These are phyloP conservation scores for Pseudocheirus occidentalis DNA, from an alignment of 2,797 vertebrate species.

Conservation along the genomic window DNA sequence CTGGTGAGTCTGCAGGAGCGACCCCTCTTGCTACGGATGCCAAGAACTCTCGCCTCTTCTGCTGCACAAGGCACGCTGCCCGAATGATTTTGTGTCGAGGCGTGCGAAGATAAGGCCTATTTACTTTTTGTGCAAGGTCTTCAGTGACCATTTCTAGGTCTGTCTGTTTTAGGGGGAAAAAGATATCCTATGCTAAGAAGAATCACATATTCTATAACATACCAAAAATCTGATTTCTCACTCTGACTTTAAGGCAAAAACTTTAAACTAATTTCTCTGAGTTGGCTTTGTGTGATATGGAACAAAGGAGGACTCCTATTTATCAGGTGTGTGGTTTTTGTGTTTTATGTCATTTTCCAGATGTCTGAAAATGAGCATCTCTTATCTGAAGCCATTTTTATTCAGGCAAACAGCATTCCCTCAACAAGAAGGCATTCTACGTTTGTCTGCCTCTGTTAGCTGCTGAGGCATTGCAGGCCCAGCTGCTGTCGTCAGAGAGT, in stretches of 20 bases:
- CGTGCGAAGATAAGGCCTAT: slow-evolving; percentile 97
- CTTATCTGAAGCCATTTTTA: slow-evolving; percentile 1
- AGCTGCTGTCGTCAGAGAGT: background rate
- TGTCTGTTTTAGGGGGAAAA: slow-evolving; percentile 82
- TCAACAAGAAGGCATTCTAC: slow-evolving; percentile 1
- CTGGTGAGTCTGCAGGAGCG: slow-evolving; percentile 97
- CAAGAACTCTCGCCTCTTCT: slow-evolving; percentile 98
- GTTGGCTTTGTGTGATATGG: background rate
- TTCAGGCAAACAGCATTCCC: slow-evolving; percentile 27
- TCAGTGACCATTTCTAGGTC: slow-evolving; percentile 99
- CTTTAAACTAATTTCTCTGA: slow-evolving; percentile 21
- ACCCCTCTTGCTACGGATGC: slow-evolving; percentile 97
- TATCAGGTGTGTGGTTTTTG: background rate
- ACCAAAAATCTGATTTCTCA: slow-evolving; percentile 31
- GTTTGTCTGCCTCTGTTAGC: background rate
- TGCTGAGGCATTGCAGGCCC: background rate
- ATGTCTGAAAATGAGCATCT: slow-evolving; percentile 10
- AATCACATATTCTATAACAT: slow-evolving; percentile 19
- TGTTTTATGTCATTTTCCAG: slow-evolving; percentile 23
- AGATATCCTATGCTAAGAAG: slow-evolving; percentile 73
- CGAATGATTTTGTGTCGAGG: slow-evolving; percentile 98
- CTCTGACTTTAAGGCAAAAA: slow-evolving; percentile 57
- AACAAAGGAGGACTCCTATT: slow-evolving; percentile 42
- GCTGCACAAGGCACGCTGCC: slow-evolving; percentile 96
- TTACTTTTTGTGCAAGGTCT: slow-evolving; percentile 99